Evolutionary conservation across 2,888 invertebrate species (phyloP).

Genomic region (Yponomeuta plumbellus): DNA sequence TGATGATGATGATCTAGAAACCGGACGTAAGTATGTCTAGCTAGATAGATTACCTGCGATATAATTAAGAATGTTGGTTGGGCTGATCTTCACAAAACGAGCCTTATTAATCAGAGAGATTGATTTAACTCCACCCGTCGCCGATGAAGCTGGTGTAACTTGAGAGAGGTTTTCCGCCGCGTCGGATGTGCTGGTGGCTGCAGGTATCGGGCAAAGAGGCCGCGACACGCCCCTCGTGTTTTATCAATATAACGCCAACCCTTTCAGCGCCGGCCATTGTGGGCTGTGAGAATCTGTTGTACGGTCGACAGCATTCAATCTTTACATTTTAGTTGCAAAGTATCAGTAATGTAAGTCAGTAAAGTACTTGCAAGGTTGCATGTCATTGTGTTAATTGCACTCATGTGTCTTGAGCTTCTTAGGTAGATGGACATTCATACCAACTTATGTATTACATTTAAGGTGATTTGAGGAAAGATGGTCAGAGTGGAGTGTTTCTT

Average conservation of each 20-base stretch:
- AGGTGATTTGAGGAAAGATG: no score
- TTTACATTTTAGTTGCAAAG: no score
- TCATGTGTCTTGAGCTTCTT: no score
- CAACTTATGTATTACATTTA: no score
- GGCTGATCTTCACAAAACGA: background rate
- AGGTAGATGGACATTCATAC: no score
- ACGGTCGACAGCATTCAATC: no score
- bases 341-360: no score
- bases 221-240: constrained; percentile 24
- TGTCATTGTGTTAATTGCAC: background rate
- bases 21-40: background rate
- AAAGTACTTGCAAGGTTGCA: background rate
- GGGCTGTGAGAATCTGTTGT: constrained; percentile 20
- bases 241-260: constrained; percentile 22
- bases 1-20: background rate
- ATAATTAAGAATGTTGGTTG: background rate
- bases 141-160: constrained; percentile 27
- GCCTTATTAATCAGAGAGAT: background rate
- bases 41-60: background rate
- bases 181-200: background rate
- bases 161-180: constrained; percentile 36
- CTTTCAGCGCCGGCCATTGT: constrained; percentile 25
- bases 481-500: no score
- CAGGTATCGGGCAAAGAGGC: constrained; percentile 21
- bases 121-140: background rate